Base-by-base conservation (phyloP, 2,797 vertebrate species). In the Phyllotis vaccarum region DNA sequence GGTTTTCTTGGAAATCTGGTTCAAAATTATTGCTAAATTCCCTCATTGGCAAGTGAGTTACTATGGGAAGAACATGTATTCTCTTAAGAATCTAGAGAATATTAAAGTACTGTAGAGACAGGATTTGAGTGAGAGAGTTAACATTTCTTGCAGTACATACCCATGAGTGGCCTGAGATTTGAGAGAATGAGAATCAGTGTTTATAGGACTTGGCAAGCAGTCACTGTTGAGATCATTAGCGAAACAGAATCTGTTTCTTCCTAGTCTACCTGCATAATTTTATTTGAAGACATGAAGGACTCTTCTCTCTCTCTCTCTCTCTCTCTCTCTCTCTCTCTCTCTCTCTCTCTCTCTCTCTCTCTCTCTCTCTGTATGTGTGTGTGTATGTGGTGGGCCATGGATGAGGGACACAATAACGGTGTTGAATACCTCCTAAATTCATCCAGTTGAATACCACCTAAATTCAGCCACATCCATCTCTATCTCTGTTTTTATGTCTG, bases 271-370 rank as follows among this genome's bases (percentile, higher is more conserved):
- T 9, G 43, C 43, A 49, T 22, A 83, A 46, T 79, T 90, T 93
- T 93, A 43, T 64, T 95, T 80, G 85, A 40, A 95, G 87, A 68
- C 17, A 52, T 6, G 14, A 91, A 37, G 46, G 31, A 29, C n/a
- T 5, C n/a, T n/a, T 68, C 14, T 68, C 31, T 68, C 14, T 68
- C 31, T 68, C 34, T 68, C 16, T n/a, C n/a, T 68, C 14, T 68
- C 31, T 68, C 14, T 68, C 31, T 68, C 34, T 68, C 16, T n/a
- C n/a, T 68, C 14, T 68, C 31, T 68, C 14, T 68, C 31, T 68
- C 34, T 68, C 16, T n/a, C 14, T 68, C 31, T 68, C 14, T 68
- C 31, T 68, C 34, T 68, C 16, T n/a, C n/a, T 68, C 14, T 68
- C 31, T 68, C 14, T 68, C 31, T 68, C 34, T 68, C 16, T n/a